These are phyloP conservation scores for Lepidocyrtoides sp. DNA, from an alignment of 2,888 invertebrate species.

Conservation along the genomic window DNA sequence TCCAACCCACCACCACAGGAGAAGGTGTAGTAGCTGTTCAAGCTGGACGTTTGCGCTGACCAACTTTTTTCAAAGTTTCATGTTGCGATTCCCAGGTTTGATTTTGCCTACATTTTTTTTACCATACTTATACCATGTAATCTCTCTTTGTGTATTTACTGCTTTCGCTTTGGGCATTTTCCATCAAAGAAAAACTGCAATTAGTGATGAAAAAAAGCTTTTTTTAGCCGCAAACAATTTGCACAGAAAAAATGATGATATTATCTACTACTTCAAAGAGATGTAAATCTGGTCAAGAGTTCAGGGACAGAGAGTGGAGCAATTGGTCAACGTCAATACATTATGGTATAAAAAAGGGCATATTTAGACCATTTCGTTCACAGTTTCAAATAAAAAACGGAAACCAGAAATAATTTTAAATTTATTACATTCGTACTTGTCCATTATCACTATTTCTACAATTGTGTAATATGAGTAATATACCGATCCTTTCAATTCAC, in stretches of 20 bases:
- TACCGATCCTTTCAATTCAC: not conserved
- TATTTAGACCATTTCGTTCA: conserved; percentile 17
- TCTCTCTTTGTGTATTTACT: conserved; percentile 5
- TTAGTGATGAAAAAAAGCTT: not conserved
- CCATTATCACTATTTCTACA: not conserved
- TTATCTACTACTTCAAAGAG: not conserved
- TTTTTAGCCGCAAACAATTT: not conserved
- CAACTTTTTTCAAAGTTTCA: conserved; percentile 74
- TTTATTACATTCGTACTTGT: conserved; percentile 43
- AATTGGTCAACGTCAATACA: not conserved
- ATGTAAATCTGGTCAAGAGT: conserved; percentile 40
- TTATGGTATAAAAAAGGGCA: not conserved
- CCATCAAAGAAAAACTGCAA: not conserved
- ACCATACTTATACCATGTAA: conserved; percentile 11
- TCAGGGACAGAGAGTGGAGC: conserved; percentile 57
- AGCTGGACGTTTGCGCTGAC: conserved; percentile 75
- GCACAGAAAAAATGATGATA: not conserved
- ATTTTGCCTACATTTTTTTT: conserved; percentile 15
- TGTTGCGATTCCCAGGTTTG: conserved; percentile 81
- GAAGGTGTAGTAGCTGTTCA: conserved; percentile 56
- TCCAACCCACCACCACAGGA: conserved; percentile 25
- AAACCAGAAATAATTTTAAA: conserved; percentile 56
- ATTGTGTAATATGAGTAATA: not conserved
- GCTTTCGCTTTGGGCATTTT: not conserved
- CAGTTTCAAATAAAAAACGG: conserved; percentile 27